These are phyloP conservation scores for Drosophila borborema DNA, from an alignment of 2,888 invertebrate genomes.

Conservation along the genomic window DNA sequence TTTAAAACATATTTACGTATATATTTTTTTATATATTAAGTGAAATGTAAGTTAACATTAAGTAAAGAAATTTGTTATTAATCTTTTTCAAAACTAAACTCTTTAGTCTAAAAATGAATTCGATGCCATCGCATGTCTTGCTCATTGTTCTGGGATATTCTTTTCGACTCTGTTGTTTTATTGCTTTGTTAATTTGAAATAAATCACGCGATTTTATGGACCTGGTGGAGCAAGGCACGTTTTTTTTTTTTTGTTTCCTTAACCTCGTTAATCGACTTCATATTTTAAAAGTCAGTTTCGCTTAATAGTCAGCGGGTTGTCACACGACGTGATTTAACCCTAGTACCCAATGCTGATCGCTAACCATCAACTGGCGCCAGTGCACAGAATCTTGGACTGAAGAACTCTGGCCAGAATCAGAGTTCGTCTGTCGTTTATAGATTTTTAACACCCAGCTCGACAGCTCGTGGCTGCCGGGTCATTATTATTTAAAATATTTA, in stretches of 20 bases:
- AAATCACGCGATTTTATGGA: conserved; percentile 67
- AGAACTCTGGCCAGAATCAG: conserved; percentile 17
- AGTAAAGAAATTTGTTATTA: neutral
- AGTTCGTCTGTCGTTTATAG: conserved; percentile 48
- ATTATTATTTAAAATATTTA: conserved; percentile 39
- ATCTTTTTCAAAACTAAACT: neutral
- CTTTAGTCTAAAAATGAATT: neutral
- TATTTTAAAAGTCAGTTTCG: conserved; percentile 15
- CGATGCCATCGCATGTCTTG: neutral
- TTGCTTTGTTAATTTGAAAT: conserved; percentile 76
- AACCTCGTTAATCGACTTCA: conserved; percentile 33
- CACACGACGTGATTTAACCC: conserved; percentile 71
- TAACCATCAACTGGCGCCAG: conserved; percentile 60
- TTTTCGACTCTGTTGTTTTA: conserved; percentile 62
- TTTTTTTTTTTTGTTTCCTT: neutral
- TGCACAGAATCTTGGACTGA: neutral
- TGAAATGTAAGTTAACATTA: neutral
- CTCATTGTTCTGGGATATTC: conserved; percentile 49
- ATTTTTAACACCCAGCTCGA: conserved; percentile 67
- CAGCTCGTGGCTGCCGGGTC: conserved; percentile 51
- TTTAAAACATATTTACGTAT: neutral
- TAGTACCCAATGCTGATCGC: conserved; percentile 32
- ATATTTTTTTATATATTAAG: neutral
- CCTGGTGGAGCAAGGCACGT: conserved; percentile 1
- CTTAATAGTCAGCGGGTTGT: conserved; percentile 77